Base-by-base conservation (phyloP, 2,113 vertebrate genomes). In the Callaeas wilsoni region DNA sequence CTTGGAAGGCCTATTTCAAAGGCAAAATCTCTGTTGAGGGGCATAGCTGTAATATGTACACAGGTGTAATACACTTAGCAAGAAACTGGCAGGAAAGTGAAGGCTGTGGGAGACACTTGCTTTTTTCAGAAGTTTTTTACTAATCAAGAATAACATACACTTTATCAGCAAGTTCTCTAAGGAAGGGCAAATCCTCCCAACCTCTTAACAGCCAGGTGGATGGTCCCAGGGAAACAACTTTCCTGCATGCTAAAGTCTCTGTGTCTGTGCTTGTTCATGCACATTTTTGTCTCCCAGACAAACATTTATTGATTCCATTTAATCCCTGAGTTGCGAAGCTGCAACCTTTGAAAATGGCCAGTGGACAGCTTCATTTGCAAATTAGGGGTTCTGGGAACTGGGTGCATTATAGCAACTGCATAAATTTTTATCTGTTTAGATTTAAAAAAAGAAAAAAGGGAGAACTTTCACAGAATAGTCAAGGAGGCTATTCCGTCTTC, bases 151-250 rank as follows among this genome's bases (percentile, higher is more conserved):
- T 90, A 96, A 93, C 41, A 46, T 70, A 62, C 4, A 87, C 7
- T 76, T 95, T 84, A 84, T 80, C 65, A 94, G 64, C 53, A 90
- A 77, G 26, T 93, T 96, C n/a, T 60, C 69, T 73, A 33, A 93
- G 27, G 67, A 80, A 62, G 23, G 16, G 13, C 16, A 85, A 83
- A 89, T 95, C 25, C 26, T 79, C 32, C 8, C 53, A 85, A 71
- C 25, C 57, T 85, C 70, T 85, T 89, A 68, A 87, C 44, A 91
- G 52, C 59, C 30, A 75, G 59, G 35, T 64, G 57, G 63, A 84
- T 42, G 13, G 19, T 73, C 75, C 50, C 44, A 50, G 23, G 17
- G 50, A 90, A 91, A 57, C 30, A 50, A 9, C 5, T 27, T 87
- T 67, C 44, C 27, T 10, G 3, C 35, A n/a, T 25, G 7, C 50